Percentiles rank a stretch among this genome's conserved stretches.
Conservation (phyloP, 2,888 invertebrate genomes). For the Melinaea menophilus region DNA sequence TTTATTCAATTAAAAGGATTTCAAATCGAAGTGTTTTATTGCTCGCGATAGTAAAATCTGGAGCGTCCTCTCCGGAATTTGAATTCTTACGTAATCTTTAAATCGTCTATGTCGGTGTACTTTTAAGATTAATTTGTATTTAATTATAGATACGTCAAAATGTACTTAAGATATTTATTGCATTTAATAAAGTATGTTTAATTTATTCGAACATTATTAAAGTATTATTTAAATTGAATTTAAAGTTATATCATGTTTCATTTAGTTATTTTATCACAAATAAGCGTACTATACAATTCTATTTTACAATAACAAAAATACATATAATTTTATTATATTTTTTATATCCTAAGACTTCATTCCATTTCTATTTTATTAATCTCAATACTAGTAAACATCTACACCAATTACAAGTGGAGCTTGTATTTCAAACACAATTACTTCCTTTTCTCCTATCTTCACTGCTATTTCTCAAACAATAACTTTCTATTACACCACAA, state of each 20-base stretch:
- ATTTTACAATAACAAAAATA: too few relatives aligned
- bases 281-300: too few relatives aligned
- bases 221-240: too few relatives aligned
- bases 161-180: not conserved
- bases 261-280: too few relatives aligned
- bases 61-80: not conserved
- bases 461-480: conserved; percentile 29
- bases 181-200: too few relatives aligned
- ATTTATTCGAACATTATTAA: too few relatives aligned
- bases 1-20: conserved; percentile 14
- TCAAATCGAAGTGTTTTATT: conserved; percentile 2
- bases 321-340: too few relatives aligned
- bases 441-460: conserved; percentile 28
- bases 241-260: too few relatives aligned
- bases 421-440: conserved; percentile 27
- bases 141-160: not conserved
- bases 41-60: not conserved
- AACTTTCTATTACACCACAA: conserved; percentile 28
- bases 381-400: conserved; percentile 19
- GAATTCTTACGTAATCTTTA: too few relatives aligned
- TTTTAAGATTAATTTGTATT: not conserved
- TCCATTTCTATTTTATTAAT: conserved; percentile 5
- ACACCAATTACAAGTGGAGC: conserved; percentile 18
- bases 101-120: not conserved
- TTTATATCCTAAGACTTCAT: not conserved